Evolutionary conservation across 2,113 vertebrate genomes (phyloP), one percentile per base, ranked within the genome.

Genomic region (Campylorhamphus procurvoides): DNA sequence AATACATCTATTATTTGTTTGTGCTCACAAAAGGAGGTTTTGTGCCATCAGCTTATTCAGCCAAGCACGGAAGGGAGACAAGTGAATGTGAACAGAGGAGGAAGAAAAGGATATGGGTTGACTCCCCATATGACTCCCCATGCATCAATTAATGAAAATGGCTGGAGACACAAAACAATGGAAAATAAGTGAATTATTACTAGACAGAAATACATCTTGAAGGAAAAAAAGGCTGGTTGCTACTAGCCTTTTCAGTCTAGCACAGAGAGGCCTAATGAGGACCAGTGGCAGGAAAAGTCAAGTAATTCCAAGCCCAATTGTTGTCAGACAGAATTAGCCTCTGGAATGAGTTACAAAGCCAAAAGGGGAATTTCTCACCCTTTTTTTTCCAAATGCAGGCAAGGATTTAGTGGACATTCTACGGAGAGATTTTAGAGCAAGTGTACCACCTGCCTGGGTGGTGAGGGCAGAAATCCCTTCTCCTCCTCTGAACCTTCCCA

Each of bases 1-100:
- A 96, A 95, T 75, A 59, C 82, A 82, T 55, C 69, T 83, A 6
- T 88, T 88, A 88, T 82, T 94, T 93, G 77, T 87, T 89, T 92
- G 58, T 72, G 83, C 92, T 90, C 55, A 71, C 88, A 74, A 92
- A 94, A 89, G 88, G 60, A 62, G 68, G 60, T 33, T 89, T 75
- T 86, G 76, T 87, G 83, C 69, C 73, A 75, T 90, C 85, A 84
- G 86, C 83, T 96, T 67, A 82, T 86, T 80, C 50, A 88, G 79
- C 44, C 27, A 49, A 77, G 88, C 42, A 74, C 23, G 17, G 46
- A 75, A 62, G 3, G 6, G 40, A 67, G 47, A 67, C 77, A 73
- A 71, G 90, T 0, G 12, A 60, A 66, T 16, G 28, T 15, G 59
- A 87, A 58, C 12, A 35, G 52, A 37, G 39, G 33, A 86, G 28